Conservation (phyloP, 2,797 vertebrate genomes). For the Natrix natrix region DNA sequence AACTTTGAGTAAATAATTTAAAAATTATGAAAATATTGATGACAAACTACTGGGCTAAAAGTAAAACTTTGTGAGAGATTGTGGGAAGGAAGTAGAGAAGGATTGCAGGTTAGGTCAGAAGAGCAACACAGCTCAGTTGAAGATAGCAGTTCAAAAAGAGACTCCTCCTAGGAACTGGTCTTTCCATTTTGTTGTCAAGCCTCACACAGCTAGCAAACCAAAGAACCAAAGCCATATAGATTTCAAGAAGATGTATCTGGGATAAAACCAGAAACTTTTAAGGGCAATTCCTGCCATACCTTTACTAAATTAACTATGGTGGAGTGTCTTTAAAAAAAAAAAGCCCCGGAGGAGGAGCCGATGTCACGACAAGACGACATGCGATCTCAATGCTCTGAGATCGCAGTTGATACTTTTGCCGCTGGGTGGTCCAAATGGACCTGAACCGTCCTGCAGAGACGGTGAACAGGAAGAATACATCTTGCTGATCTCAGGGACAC, state of each 20-base stretch:
- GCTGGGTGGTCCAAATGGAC: too few species aligned
- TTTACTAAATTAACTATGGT: not conserved
- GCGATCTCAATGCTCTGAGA: too few species aligned
- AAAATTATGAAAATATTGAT: not conserved
- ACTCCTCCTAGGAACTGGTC: not conserved
- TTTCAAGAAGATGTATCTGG: not conserved
- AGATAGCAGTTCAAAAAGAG: not conserved
- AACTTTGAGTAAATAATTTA: not conserved
- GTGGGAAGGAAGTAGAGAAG: not conserved
- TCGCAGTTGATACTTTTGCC: too few species aligned
- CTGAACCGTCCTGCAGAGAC: too few species aligned
- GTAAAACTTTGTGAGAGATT: not conserved
- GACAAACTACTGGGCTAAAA: not conserved
- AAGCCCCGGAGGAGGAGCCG: too few species aligned
- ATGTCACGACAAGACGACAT: too few species aligned
- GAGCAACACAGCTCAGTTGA: not conserved
- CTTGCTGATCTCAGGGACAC: too few species aligned
- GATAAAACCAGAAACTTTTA: not conserved
- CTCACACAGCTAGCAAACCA: not conserved
- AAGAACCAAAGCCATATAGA: not conserved
- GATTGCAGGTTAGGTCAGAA: not conserved
- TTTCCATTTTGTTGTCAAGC: not conserved
- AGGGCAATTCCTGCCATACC: not conserved
- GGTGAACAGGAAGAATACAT: too few species aligned
- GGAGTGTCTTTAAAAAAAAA: not conserved